phyloP scores from a whole-genome alignment of 2,888 invertebrate species.

The Cistogaster globosa region DNA sequence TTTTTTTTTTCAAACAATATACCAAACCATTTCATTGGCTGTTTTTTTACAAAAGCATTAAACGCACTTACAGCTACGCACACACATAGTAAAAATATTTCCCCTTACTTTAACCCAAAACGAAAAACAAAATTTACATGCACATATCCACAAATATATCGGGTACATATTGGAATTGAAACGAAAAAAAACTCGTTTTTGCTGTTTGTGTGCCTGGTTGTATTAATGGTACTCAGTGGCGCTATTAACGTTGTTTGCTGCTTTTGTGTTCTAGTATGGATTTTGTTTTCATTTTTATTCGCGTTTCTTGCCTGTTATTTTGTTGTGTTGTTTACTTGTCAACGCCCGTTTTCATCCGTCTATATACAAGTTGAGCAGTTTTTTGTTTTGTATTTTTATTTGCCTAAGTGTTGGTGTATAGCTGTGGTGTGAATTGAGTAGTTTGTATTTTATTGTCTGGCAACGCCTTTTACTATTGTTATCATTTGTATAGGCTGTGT shows the following conservation, averaged over 20 bases:
- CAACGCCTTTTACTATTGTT: conserved; percentile 81
- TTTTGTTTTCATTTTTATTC: conserved; percentile 54
- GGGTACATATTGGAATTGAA: conserved; percentile 60
- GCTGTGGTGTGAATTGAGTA: conserved; percentile 68
- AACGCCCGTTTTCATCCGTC: conserved; percentile 73
- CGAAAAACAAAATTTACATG: neutral
- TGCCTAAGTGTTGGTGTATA: conserved; percentile 36
- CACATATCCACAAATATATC: neutral
- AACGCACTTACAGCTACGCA: conserved; percentile 65
- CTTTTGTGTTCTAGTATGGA: conserved; percentile 29
- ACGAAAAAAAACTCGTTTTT: conserved; percentile 40
- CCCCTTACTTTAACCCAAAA: conserved; percentile 61
- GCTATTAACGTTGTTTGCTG: conserved; percentile 23
- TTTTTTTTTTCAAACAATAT: conserved; percentile 61
- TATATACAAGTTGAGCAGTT: conserved; percentile 48
- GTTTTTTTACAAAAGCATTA: conserved; percentile 65
- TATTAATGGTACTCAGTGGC: conserved; percentile 17
- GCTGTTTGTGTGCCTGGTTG: conserved; percentile 41
- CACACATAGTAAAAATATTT: conserved; percentile 62
- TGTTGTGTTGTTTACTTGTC: conserved; percentile 70
- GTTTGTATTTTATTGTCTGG: conserved; percentile 75
- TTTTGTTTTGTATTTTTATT: conserved; percentile 56
- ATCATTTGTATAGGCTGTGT: conserved; percentile 76
- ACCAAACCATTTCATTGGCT: conserved; percentile 80
- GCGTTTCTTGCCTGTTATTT: conserved; percentile 45